Evolutionary conservation across 1,140 invertebrate genomes (phyloP).

Genomic region (Pteromalus puparum): DNA sequence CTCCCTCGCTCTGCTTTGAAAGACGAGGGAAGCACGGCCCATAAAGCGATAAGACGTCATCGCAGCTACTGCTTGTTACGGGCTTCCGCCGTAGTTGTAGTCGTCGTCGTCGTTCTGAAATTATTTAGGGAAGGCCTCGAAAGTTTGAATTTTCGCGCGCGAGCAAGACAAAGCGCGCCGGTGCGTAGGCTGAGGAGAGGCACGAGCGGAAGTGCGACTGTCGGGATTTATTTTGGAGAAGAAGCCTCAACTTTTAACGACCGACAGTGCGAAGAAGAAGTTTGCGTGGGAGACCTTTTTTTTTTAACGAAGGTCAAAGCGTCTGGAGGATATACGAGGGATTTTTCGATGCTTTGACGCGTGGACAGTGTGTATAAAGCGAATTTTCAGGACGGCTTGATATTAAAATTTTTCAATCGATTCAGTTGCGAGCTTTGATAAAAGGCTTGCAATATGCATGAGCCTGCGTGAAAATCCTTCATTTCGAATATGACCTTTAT

Average conservation of each 20-base stretch:
- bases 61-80: slow-evolving; percentile 13
- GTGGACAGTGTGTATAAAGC: too few species aligned
- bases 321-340: too few species aligned
- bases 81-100: neutral
- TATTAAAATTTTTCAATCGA: neutral
- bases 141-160: neutral
- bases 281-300: neutral
- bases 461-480: too few species aligned
- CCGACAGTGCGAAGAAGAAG: neutral
- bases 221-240: too few species aligned
- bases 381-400: neutral
- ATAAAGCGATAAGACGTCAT: slow-evolving; percentile 50
- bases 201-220: neutral
- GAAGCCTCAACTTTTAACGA: neutral
- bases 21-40: slow-evolving; percentile 42
- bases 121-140: slow-evolving; percentile 36
- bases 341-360: too few species aligned
- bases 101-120: slow-evolving; percentile 11
- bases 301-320: neutral
- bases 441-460: neutral
- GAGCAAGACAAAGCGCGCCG: too few species aligned
- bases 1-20: slow-evolving; percentile 10
- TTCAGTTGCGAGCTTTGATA: neutral
- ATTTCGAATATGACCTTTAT: too few species aligned
- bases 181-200: neutral